Evolutionary conservation across 2,888 invertebrate genomes (phyloP).

Genomic region (Cerastoderma edule): DNA sequence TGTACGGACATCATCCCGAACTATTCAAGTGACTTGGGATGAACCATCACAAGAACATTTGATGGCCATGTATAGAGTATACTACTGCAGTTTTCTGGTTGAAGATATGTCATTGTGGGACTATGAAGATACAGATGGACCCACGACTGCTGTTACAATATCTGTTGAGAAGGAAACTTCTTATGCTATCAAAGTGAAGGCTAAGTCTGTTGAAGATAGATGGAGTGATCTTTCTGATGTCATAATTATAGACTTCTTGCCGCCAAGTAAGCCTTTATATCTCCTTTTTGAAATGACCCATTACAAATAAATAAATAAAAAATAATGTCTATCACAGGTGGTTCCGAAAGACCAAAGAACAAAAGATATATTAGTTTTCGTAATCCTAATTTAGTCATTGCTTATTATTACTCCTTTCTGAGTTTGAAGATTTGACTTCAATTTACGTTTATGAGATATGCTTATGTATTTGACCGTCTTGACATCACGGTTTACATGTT

Average conservation of each 20-base stretch:
- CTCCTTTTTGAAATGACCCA: no score
- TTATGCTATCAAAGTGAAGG: conserved; percentile 80
- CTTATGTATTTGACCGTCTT: no score
- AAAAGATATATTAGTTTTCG: no score
- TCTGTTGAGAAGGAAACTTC: conserved; percentile 73
- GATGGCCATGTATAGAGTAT: conserved; percentile 81
- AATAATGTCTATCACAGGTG: no score
- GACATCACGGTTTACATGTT: no score
- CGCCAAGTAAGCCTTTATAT: conserved; percentile 17
- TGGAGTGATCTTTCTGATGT: conserved; percentile 80
- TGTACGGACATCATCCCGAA: conserved; percentile 96
- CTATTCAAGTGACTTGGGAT: conserved; percentile 89
- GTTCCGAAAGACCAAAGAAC: neutral
- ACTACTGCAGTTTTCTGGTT: conserved; percentile 77
- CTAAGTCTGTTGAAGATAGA: conserved; percentile 77
- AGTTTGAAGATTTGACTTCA: no score
- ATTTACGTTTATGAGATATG: no score
- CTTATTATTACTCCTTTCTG: no score
- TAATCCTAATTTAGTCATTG: no score
- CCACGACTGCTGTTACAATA: conserved; percentile 76
- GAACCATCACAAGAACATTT: conserved; percentile 85
- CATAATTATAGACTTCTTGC: conserved; percentile 41
- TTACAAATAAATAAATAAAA: no score
- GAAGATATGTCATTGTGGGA: conserved; percentile 80
- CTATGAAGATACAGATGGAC: conserved; percentile 75